Conservation (phyloP, 2,888 invertebrate genomes). For the Andrena marginata region DNA sequence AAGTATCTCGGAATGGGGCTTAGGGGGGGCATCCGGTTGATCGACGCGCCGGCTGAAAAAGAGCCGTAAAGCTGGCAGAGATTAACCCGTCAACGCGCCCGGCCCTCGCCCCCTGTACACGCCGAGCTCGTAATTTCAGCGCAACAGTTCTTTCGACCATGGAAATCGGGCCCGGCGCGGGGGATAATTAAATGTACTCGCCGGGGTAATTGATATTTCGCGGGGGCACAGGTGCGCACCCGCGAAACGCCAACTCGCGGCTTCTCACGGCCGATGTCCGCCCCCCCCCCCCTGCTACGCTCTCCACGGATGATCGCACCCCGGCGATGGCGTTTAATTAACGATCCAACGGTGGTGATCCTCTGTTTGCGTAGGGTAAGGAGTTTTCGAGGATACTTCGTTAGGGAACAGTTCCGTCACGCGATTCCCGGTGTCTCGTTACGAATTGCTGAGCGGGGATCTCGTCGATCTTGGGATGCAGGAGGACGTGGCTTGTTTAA, state of each 20-base stretch:
- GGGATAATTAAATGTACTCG: slow-evolving; percentile 64
- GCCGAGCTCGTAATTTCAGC: slow-evolving; percentile 63
- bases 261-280: slow-evolving; percentile 2
- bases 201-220: slow-evolving; percentile 67
- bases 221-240: slow-evolving; percentile 25
- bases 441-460: no score
- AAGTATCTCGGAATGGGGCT: slow-evolving; percentile 49
- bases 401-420: no score
- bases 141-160: slow-evolving; percentile 46
- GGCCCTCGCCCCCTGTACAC: neutral
- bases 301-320: neutral
- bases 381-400: neutral
- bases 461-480: no score
- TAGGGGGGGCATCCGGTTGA: slow-evolving; percentile 27
- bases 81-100: slow-evolving; percentile 70
- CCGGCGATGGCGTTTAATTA: neutral
- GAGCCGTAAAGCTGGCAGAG: slow-evolving; percentile 66
- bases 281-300: slow-evolving; percentile 2
- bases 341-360: neutral
- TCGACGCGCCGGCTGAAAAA: slow-evolving; percentile 50
- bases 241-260: neutral
- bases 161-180: slow-evolving; percentile 26
- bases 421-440: no score
- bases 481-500: no score
- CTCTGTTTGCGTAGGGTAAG: neutral